Conservation (phyloP, 2,888 invertebrate species). For the Acronicta leporina region DNA sequence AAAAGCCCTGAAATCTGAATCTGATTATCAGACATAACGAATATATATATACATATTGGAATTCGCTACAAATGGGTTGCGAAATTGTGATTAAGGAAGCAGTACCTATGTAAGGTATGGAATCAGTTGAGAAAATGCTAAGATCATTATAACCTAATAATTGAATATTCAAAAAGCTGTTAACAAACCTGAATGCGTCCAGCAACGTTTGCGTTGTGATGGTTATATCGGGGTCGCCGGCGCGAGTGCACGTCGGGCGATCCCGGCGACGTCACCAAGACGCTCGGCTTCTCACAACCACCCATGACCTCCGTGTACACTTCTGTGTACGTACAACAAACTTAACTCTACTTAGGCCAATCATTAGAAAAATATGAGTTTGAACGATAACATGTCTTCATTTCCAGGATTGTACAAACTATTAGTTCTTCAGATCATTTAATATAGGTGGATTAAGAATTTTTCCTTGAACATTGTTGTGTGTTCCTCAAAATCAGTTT, state of each 20-base stretch:
- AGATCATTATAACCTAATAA: not conserved
- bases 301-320: slow-evolving; percentile 90
- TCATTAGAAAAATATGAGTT: too few relatives aligned
- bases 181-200: slow-evolving; percentile 93
- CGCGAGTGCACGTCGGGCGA: slow-evolving; percentile 94
- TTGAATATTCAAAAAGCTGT: not conserved
- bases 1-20: too few relatives aligned
- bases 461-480: too few relatives aligned
- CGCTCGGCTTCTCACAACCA: slow-evolving; percentile 95
- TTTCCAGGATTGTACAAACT: too few relatives aligned
- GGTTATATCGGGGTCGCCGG: slow-evolving; percentile 84
- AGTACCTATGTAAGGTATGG: too few relatives aligned
- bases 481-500: too few relatives aligned
- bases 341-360: slow-evolving; percentile 17
- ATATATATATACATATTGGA: too few relatives aligned
- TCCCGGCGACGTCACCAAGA: slow-evolving; percentile 97
- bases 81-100: not conserved
- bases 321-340: slow-evolving; percentile 83
- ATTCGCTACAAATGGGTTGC: not conserved
- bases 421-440: too few relatives aligned
- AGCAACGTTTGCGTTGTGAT: slow-evolving; percentile 92
- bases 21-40: too few relatives aligned
- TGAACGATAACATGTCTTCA: too few relatives aligned
- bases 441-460: too few relatives aligned
- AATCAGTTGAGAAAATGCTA: not conserved